Base-by-base conservation (phyloP, 2,888 invertebrate species). In the Crematogaster levior region DNA sequence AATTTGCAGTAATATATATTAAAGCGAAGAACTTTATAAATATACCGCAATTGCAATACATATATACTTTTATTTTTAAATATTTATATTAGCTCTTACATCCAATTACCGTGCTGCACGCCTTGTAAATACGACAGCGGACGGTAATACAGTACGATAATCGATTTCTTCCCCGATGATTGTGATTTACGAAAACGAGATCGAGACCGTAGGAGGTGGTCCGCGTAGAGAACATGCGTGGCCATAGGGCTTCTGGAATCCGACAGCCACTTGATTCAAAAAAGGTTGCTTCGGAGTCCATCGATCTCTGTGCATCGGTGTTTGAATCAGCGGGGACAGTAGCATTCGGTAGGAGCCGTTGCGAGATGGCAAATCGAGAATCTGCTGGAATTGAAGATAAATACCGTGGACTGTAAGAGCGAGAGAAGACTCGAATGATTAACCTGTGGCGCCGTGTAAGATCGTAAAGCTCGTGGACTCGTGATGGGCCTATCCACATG, bases 381-480 rank as follows among this genome's bases (percentile, higher is more conserved):
- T 72, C 74, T 51, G 68, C 68, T 70, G 79, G 81, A 63, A 40
- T 60, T 66, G 84, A 74, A 77, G 70, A 73, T 58, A 58, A 60
- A 65, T 65, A 24, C 15, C 34, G 18, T 53, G 77, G 82, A 66
- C 34, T 46, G 15, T 53, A 51, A 73, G 61, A 86, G 86, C 58
- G 79, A 88, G 88, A 83, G 86, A 87, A 84, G 86, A 87, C 84
- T 85, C 86, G 85, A 91, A 92, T 88, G 92, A 92, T 92, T 92
- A 92, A 91, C 91, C 90, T 83, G 86, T 91, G 92, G 92, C 92
- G 92, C 91, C 92, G 92, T 85, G 86, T 77, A 84, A 81, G 92
- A 91, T 92, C 92, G 92, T 92, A 92, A 92, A 92, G 89, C 81
- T 81, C 83, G 75, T 60, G 77, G 79, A 60, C 72, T 81, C 73